These are phyloP conservation scores for Aldabrachelys gigantea DNA, from an alignment of 2,113 vertebrate genomes.

Conservation along the genomic window DNA sequence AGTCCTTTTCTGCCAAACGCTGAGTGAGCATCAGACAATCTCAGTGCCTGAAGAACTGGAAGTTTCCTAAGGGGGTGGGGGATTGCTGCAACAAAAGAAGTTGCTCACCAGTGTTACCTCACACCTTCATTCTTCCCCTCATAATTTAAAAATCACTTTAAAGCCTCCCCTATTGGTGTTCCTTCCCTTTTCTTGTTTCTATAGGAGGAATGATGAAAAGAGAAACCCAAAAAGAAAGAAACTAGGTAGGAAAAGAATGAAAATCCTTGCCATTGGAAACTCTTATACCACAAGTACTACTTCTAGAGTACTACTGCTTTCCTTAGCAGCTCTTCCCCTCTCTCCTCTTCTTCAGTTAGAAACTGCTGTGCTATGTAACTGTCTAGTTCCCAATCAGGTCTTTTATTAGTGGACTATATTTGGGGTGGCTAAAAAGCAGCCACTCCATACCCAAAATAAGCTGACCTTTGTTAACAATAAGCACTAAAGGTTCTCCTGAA, in stretches of 20 bases:
- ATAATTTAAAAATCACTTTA: background rate
- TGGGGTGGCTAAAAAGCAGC: background rate
- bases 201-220: background rate
- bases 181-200: background rate
- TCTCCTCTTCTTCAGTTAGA: background rate
- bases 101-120: background rate
- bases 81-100: background rate
- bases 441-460: background rate
- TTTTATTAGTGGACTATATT: background rate
- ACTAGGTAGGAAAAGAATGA: background rate
- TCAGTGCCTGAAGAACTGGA: background rate
- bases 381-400: background rate
- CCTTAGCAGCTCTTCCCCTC: background rate
- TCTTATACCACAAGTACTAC: background rate
- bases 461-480: background rate
- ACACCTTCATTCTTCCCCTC: background rate
- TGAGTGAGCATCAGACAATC: background rate
- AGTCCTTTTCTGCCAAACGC: background rate
- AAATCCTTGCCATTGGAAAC: background rate
- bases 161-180: background rate
- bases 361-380: background rate
- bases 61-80: accelerated
- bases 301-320: background rate
- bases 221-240: background rate
- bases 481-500: background rate